Evolutionary conservation across 2,113 vertebrate species (phyloP), one percentile per base, ranked within the genome.

Genomic region (Todiramphus chloris): DNA sequence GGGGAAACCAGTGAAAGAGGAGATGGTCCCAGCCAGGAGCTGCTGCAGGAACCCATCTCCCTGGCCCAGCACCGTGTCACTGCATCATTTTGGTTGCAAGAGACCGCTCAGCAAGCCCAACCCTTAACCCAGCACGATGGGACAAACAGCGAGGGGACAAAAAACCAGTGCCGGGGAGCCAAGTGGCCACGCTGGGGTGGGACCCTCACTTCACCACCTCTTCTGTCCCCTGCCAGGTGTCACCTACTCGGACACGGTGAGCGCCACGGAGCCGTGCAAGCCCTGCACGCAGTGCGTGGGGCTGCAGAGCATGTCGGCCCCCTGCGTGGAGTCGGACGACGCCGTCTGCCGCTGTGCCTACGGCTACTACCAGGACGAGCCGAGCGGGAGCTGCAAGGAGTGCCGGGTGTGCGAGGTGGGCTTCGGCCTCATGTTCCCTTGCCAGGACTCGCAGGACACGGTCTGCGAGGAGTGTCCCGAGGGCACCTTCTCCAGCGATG

Each of bases 281-380:
- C 97, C 97, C 1, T 99, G 99, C 97, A 99, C 98, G 0, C 96
- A 98, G 95, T 99, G 99, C 17, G 94, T 97, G 55, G 99, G 99
- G 39, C 98, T 99, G 96, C 99, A 99, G 98, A 98, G 99, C 70
- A 99, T 99, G 99, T 96, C 96, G 0, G 99, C 99, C 0, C 99
- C 99, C 2, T 99, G 99, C 92, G 99, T 99, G n/a, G 99, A 99
- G 97, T 99, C 99, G 1, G 99, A 99, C 39, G 98, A 99, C 21
- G 99, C 99, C 12, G 95, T 98, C 19, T 99, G 99, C 74, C 97
- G 97, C 81, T 99, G 99, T 35, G 97, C 98, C 97, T 99, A 99
- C 11, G 98, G 98, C 23, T 99, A 96, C 96, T 99, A 98, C 98
- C 97, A 98, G 94, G 88, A 97, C 0, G 60, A 83, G 8, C 0